Evolutionary conservation across 2,113 vertebrate genomes (phyloP).

Genomic region (Heterocephalus glaber): DNA sequence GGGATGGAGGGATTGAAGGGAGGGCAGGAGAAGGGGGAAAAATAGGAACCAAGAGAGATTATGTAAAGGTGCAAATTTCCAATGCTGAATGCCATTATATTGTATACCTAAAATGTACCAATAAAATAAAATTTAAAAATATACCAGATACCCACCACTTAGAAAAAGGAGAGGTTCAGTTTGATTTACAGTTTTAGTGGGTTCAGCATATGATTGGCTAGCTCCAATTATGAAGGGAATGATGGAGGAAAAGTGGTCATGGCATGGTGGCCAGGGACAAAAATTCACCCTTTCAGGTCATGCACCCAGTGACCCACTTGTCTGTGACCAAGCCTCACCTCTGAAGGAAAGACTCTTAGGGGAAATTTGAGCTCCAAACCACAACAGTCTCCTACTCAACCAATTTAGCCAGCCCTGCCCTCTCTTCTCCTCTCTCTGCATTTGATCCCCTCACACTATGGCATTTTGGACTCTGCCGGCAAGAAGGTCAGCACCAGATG

Average conservation of each 20-base stretch:
- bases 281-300: not conserved
- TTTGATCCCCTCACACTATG: too few relatives aligned
- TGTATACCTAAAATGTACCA: too few relatives aligned
- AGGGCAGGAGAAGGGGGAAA: too few relatives aligned
- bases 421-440: not conserved
- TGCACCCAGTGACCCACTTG: not conserved
- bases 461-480: not conserved
- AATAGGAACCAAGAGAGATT: too few relatives aligned
- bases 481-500: not conserved
- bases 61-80: too few relatives aligned
- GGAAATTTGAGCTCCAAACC: not conserved
- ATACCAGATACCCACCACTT: not conserved
- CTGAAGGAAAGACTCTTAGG: not conserved
- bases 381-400: not conserved
- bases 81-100: too few relatives aligned
- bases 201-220: not conserved
- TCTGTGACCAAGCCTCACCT: not conserved
- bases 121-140: too few relatives aligned
- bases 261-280: not conserved
- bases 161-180: not conserved
- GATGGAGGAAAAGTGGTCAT: not conserved
- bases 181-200: not conserved
- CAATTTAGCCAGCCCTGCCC: not conserved
- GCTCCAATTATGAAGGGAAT: not conserved
- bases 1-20: too few relatives aligned